These are phyloP conservation scores for Micromesistius poutassou DNA, from an alignment of 2,797 vertebrate species.

Conservation along the genomic window DNA sequence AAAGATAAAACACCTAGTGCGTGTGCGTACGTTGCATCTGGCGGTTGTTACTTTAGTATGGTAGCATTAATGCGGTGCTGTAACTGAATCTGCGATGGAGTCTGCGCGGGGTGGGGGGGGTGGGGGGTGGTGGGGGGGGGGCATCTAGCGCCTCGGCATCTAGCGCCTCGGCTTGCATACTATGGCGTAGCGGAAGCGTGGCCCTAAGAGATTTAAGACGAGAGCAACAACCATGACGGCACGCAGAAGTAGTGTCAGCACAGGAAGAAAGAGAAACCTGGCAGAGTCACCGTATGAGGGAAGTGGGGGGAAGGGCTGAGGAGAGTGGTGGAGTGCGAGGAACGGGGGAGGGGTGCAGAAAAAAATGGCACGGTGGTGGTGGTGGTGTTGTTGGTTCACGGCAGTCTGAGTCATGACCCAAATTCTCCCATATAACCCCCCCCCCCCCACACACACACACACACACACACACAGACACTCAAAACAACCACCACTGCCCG, in stretches of 20 bases:
- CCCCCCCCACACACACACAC: slow-evolving; percentile 16
- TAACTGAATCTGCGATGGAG: slow-evolving; percentile 41
- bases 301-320: slow-evolving; percentile 12
- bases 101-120: not conserved
- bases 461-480: slow-evolving; percentile 31
- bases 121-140: slow-evolving; percentile 6
- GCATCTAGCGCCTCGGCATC: too few relatives aligned
- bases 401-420: slow-evolving; percentile 71
- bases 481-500: slow-evolving; percentile 6
- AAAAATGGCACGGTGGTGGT: slow-evolving; percentile 52
- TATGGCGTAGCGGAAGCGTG: not conserved
- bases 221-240: not conserved
- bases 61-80: slow-evolving; percentile 39
- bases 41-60: slow-evolving; percentile 18
- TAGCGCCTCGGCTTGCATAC: not conserved
- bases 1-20: too few relatives aligned
- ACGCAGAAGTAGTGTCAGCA: not conserved
- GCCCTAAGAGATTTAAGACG: not conserved
- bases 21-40: not conserved
- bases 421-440: slow-evolving; percentile 57
- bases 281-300: slow-evolving; percentile 48
- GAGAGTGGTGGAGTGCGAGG: slow-evolving; percentile 42
- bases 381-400: slow-evolving; percentile 47
- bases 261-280: slow-evolving; percentile 16
- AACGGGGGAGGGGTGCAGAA: slow-evolving; percentile 55